These are phyloP conservation scores for Dicyrtomina minuta DNA, from an alignment of 2,888 invertebrate genomes.

Conservation along the genomic window DNA sequence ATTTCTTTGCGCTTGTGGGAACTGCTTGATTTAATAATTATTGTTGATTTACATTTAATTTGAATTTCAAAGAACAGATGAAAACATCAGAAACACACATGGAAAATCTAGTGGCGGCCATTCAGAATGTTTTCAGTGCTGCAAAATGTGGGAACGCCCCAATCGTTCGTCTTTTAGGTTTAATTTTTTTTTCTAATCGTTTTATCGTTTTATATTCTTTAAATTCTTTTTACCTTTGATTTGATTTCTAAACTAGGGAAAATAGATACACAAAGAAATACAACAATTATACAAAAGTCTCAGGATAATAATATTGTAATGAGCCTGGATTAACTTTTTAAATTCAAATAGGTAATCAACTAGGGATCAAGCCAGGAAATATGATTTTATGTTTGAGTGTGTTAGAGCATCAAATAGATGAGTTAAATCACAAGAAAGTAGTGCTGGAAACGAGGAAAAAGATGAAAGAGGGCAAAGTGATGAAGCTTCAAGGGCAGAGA, in stretches of 20 bases:
- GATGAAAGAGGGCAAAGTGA: neutral
- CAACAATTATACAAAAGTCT: too few species aligned
- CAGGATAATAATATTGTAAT: too few species aligned
- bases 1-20: too few species aligned
- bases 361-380: conserved; percentile 21
- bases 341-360: conserved; percentile 20
- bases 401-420: conserved; percentile 30
- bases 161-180: conserved; percentile 27
- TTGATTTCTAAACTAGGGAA: too few species aligned
- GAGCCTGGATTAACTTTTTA: neutral
- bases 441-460: conserved; percentile 6
- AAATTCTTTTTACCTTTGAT: too few species aligned
- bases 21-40: too few species aligned
- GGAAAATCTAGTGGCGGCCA: conserved; percentile 4
- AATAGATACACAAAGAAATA: too few species aligned
- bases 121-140: conserved; percentile 23
- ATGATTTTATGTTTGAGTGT: conserved; percentile 19
- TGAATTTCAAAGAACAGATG: neutral
- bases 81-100: conserved; percentile 17
- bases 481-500: neutral
- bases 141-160: conserved; percentile 29
- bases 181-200: too few species aligned
- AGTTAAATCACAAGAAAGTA: conserved; percentile 2
- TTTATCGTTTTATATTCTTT: too few species aligned
- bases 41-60: too few species aligned